Percentiles rank a stretch among this genome's conserved stretches.
phyloP scores from a whole-genome alignment of 2,888 invertebrate species.

The Sipha maydis region DNA sequence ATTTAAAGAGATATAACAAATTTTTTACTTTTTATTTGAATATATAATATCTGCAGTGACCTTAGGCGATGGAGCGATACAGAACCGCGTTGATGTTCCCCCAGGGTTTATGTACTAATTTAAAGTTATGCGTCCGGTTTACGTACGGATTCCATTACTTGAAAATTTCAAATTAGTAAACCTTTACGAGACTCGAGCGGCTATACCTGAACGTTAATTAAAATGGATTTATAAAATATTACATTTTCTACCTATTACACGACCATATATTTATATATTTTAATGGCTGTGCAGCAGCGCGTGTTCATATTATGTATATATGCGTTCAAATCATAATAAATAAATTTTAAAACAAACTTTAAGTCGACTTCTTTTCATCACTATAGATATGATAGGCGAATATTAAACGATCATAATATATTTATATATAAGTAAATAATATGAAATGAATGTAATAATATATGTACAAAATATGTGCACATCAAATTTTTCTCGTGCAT shows the following conservation, averaged over 20 bases:
- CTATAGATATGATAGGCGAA: too few species aligned
- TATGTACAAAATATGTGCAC: too few species aligned
- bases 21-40: not conserved
- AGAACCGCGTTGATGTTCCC: not conserved
- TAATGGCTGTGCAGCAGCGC: not conserved
- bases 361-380: too few species aligned
- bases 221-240: not conserved
- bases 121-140: not conserved
- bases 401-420: too few species aligned
- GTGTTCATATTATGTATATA: too few species aligned
- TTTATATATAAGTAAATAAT: too few species aligned
- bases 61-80: not conserved
- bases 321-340: too few species aligned
- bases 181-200: not conserved
- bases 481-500: too few species aligned
- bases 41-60: not conserved
- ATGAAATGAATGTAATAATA: too few species aligned
- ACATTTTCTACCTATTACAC: not conserved
- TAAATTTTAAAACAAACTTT: too few species aligned
- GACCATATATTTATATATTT: not conserved
- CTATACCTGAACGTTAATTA: conserved; percentile 2
- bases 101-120: not conserved
- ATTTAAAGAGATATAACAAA: not conserved
- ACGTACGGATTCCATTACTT: not conserved
- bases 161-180: not conserved